Evolutionary conservation across 2,888 invertebrate genomes (phyloP).

Genomic region (Tenthredo amoena): DNA sequence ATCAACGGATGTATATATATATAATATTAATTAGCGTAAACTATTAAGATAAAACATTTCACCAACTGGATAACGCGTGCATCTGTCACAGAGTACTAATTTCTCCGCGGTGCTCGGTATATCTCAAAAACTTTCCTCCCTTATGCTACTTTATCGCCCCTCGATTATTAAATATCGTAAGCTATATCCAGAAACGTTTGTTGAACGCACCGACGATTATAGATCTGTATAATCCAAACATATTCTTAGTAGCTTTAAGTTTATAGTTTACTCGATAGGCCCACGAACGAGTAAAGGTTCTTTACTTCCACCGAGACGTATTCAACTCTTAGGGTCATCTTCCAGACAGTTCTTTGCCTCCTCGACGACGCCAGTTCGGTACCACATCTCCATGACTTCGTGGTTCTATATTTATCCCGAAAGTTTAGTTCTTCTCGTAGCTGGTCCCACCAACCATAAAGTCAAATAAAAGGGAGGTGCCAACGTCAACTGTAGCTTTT

Average conservation of each 20-base stretch:
- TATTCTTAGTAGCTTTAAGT: background rate
- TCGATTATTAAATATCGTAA: background rate
- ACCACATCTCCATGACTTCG: constrained; percentile 9
- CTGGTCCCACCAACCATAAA: background rate
- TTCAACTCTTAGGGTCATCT: constrained; percentile 24
- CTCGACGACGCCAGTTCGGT: background rate
- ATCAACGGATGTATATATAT: background rate
- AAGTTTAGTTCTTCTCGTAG: background rate
- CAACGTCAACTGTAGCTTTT: constrained; percentile 1
- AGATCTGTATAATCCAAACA: background rate
- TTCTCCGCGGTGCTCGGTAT: background rate
- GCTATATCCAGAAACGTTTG: background rate
- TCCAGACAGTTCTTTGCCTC: constrained; percentile 6
- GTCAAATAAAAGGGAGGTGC: constrained; percentile 3
- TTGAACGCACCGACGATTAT: background rate
- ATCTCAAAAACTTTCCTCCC: background rate
- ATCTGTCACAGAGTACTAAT: background rate
- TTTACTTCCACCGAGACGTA: background rate
- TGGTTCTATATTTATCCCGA: constrained; percentile 42
- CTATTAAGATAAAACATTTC: constrained; percentile 19
- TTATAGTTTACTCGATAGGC: background rate
- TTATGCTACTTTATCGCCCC: background rate
- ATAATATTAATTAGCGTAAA: background rate
- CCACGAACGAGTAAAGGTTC: background rate
- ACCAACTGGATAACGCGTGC: background rate